phyloP scores from a whole-genome alignment of 2,888 invertebrate genomes.

The Schizotus pectinicornis region DNA sequence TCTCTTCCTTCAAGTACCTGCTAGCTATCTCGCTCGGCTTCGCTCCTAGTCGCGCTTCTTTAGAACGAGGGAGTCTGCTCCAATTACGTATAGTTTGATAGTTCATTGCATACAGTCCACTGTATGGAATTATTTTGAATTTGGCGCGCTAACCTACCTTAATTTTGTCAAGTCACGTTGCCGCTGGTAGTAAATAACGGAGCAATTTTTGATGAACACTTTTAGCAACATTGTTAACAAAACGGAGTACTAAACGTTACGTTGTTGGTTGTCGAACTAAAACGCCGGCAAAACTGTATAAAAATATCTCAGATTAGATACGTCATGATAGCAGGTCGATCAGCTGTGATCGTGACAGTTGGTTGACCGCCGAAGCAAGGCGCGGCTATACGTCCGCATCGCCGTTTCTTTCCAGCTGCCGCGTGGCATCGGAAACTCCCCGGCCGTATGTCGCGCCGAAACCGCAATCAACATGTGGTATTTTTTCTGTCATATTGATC shows the following conservation, averaged over 20 bases:
- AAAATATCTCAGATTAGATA: slow-evolving; percentile 12
- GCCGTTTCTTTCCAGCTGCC: background rate
- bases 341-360: slow-evolving; percentile 10
- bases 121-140: slow-evolving; percentile 24
- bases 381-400: background rate
- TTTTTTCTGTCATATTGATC: slow-evolving; percentile 47
- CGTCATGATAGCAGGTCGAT: slow-evolving; percentile 17
- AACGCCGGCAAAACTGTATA: background rate
- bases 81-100: too few species aligned
- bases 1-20: too few species aligned
- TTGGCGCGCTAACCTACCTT: slow-evolving; percentile 45
- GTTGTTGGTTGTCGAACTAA: background rate
- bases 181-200: slow-evolving; percentile 52
- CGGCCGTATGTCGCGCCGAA: slow-evolving; percentile 2
- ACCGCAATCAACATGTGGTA: slow-evolving; percentile 50
- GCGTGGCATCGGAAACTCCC: background rate
- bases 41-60: too few species aligned
- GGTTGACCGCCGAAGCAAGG: background rate
- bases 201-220: slow-evolving; percentile 49
- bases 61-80: too few species aligned
- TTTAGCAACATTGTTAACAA: slow-evolving; percentile 46
- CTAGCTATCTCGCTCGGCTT: too few species aligned
- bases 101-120: background rate
- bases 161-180: slow-evolving; percentile 49
- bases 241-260: background rate